Evolutionary conservation across 2,797 vertebrate species (phyloP).

Genomic region (Borostomias antarcticus): DNA sequence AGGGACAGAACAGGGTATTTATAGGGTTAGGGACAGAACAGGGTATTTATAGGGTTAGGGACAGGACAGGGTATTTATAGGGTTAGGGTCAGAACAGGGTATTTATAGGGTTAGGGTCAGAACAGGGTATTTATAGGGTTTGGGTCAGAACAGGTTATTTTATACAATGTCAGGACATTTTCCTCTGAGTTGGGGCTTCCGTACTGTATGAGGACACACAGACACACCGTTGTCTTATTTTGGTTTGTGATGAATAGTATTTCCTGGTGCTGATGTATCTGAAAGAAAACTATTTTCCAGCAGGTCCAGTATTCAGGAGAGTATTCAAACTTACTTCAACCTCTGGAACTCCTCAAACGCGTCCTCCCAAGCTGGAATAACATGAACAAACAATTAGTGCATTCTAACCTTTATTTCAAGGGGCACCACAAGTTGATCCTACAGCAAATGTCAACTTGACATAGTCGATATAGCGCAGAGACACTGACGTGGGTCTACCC

Average conservation of each 20-base stretch:
- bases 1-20: too few species aligned
- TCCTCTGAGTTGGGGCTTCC: slow-evolving; percentile 30
- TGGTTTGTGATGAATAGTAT: slow-evolving; percentile 20
- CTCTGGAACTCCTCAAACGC: slow-evolving; percentile 97
- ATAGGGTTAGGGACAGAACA: too few species aligned
- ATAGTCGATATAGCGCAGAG: not conserved
- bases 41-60: too few species aligned
- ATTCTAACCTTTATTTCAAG: slow-evolving; percentile 5
- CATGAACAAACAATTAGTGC: slow-evolving; percentile 16
- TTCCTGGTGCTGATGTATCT: slow-evolving; percentile 29
- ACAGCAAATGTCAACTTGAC: slow-evolving; percentile 6
- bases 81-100: too few species aligned
- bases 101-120: too few species aligned
- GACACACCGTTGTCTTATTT: slow-evolving; percentile 44
- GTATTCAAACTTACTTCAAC: slow-evolving; percentile 89
- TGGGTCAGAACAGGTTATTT: slow-evolving; percentile 14
- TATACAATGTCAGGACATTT: slow-evolving; percentile 64
- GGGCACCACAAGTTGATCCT: not conserved
- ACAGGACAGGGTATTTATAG: too few species aligned
- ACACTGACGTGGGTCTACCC: not conserved
- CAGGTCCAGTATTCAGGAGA: not conserved
- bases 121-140: slow-evolving; percentile 28
- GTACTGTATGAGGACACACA: slow-evolving; percentile 27
- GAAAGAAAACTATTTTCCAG: slow-evolving; percentile 42
- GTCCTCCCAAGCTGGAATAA: slow-evolving; percentile 87